Base-by-base conservation (phyloP, 2,797 vertebrate genomes). In the Pseudomugil gertrudae region DNA sequence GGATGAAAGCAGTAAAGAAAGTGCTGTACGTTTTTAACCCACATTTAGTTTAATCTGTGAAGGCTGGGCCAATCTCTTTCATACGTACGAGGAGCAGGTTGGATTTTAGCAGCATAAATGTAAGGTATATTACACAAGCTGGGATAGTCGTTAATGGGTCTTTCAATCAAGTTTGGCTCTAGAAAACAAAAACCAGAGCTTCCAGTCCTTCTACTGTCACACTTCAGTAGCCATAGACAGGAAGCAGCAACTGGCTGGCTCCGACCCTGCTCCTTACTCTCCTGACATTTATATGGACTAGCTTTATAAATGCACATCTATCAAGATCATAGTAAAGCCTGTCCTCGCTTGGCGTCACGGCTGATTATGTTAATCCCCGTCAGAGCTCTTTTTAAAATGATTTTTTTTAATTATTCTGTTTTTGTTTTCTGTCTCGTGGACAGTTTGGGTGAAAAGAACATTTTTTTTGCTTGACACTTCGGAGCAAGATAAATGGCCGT, bases 21-120 rank as follows among this genome's bases (percentile, higher is more conserved):
- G 79, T 76, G 66, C 76, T 77, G 75, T 81, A 71, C 83, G 84
- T 83, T 88, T 89, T 84, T 73, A 87, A 79, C 78, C 78, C 78
- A 87, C 75, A 87, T 90, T 87, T 77, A 45, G 65, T 26, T 78
- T 86, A 76, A 86, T 87, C 87, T 89, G 81, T 53, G 65, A 78
- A 55, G 72, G 77, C 87, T 71, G 79, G 78, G 77, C 76, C 80
- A 83, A 83, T 84, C 87, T 76, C 69, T 84, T 68, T 74, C 72
- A 84, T 66, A 89, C 72, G 80, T 72, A 69, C 69, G 84, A 90
- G 38, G 71, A 66, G 55, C 53, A 50, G 52, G 74, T 76, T 33
- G 53, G 66, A 58, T 63, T 72, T 76, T 62, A 66, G 57, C 74
- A 66, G 66, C 69, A 57, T 65, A 68, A 74, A 63, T 56, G 70